Conservation (phyloP, 2,797 vertebrate species). For the Manis pentadactyla region DNA sequence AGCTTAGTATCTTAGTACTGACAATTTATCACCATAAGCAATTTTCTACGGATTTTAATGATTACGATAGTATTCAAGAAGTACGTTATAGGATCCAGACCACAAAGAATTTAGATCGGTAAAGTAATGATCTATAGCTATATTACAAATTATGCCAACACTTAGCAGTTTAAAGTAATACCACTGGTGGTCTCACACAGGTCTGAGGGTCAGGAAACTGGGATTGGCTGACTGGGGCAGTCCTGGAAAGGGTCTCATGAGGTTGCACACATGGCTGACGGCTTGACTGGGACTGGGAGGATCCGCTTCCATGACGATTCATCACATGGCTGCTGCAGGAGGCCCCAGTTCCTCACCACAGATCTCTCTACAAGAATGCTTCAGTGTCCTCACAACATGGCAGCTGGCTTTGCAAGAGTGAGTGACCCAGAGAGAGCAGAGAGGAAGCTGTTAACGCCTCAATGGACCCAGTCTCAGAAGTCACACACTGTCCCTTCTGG, state of each 20-base stretch:
- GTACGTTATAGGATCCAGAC: background rate
- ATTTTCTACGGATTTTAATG: background rate
- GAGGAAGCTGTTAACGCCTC: background rate
- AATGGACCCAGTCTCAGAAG: background rate
- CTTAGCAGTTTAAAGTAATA: background rate
- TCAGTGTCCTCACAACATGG: rapidly evolving
- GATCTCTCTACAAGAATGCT: background rate
- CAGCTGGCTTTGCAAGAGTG: background rate
- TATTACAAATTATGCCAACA: background rate
- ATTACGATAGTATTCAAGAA: background rate
- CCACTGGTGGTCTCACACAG: background rate
- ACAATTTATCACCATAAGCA: background rate
- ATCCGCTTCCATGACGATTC: background rate
- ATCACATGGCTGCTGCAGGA: background rate
- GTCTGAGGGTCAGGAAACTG: background rate
- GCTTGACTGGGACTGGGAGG: background rate
- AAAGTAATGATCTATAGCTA: background rate
- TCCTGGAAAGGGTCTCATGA: background rate
- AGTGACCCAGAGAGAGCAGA: background rate
- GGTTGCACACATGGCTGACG: background rate
- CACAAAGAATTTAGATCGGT: background rate
- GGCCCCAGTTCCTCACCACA: background rate
- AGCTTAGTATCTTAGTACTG: background rate
- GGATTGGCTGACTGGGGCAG: background rate
- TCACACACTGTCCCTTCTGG: background rate